Percentiles rank a stretch among this genome's conserved stretches.
Evolutionary conservation across 2,888 invertebrate species (phyloP).

Genomic region (Eupithecia subfuscata): DNA sequence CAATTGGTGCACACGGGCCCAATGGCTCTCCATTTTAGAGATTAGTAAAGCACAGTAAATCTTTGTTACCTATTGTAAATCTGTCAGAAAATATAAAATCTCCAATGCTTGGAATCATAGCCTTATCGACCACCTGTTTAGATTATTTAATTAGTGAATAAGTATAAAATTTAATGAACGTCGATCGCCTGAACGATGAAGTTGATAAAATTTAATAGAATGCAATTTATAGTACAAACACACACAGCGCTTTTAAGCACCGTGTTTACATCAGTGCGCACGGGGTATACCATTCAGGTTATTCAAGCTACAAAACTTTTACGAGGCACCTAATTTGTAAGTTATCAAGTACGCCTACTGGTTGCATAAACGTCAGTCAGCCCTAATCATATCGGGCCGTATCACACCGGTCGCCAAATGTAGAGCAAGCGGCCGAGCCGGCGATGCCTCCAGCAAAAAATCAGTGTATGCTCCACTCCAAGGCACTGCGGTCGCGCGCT

Average conservation of each 20-base stretch:
- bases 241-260: not conserved
- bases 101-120: not conserved
- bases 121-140: not conserved
- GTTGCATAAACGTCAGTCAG: conserved; percentile 44
- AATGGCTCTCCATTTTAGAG: too few species aligned
- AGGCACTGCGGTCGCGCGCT: conserved; percentile 75
- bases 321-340: conserved; percentile 28
- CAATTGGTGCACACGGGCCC: not conserved
- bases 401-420: conserved; percentile 81
- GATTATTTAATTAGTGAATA: not conserved
- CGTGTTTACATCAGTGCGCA: conserved; percentile 14
- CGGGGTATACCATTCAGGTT: conserved; percentile 9
- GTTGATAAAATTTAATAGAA: not conserved
- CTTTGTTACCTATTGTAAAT: not conserved
- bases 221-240: not conserved
- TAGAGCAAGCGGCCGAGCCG: conserved; percentile 71
- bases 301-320: conserved; percentile 24
- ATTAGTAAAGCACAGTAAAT: not conserved
- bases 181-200: too few species aligned
- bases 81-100: not conserved
- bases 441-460: conserved; percentile 82
- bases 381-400: conserved; percentile 65
- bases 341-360: conserved; percentile 31
- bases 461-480: conserved; percentile 81
- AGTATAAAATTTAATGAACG: not conserved